These are phyloP conservation scores for Colletes collaris DNA, from an alignment of 2,888 invertebrate species.

Conservation along the genomic window DNA sequence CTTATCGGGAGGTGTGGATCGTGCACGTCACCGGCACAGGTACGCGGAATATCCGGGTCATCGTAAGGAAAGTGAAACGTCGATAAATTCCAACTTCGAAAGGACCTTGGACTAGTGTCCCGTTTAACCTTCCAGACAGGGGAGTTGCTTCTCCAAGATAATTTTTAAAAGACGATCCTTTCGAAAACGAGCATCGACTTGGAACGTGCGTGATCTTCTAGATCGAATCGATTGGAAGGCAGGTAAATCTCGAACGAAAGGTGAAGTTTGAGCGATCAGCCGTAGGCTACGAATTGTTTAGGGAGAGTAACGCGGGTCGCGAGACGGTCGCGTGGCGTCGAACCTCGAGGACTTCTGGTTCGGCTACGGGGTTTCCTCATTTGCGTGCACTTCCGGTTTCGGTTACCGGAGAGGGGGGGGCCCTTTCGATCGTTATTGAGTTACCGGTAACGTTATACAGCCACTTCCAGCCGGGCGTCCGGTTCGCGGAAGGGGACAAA, in stretches of 20 bases:
- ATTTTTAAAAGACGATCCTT: too few species aligned
- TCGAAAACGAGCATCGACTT: too few species aligned
- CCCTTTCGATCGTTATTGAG: conserved; percentile 76
- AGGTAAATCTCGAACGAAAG: too few species aligned
- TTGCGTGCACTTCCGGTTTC: conserved; percentile 71
- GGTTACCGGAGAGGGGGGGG: conserved; percentile 48
- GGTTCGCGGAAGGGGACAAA: conserved; percentile 34
- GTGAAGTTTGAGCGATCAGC: neutral
- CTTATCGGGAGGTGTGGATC: conserved; percentile 56
- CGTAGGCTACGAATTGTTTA: neutral
- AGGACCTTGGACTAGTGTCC: conserved; percentile 69
- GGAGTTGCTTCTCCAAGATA: neutral
- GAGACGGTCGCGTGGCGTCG: conserved; percentile 7
- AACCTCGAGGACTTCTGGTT: conserved; percentile 25
- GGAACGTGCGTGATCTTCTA: too few species aligned
- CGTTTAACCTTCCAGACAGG: conserved; percentile 36
- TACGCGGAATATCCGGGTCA: conserved; percentile 61
- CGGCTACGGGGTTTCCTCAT: conserved; percentile 68
- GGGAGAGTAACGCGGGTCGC: neutral
- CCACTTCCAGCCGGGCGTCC: conserved; percentile 41
- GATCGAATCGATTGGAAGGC: too few species aligned
- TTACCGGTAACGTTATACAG: conserved; percentile 73
- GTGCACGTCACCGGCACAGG: conserved; percentile 44
- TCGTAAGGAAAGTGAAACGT: conserved; percentile 68
- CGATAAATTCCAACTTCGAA: conserved; percentile 65